phyloP scores from a whole-genome alignment of 2,888 invertebrate genomes.

The Harpagoxenus sublaevis region DNA sequence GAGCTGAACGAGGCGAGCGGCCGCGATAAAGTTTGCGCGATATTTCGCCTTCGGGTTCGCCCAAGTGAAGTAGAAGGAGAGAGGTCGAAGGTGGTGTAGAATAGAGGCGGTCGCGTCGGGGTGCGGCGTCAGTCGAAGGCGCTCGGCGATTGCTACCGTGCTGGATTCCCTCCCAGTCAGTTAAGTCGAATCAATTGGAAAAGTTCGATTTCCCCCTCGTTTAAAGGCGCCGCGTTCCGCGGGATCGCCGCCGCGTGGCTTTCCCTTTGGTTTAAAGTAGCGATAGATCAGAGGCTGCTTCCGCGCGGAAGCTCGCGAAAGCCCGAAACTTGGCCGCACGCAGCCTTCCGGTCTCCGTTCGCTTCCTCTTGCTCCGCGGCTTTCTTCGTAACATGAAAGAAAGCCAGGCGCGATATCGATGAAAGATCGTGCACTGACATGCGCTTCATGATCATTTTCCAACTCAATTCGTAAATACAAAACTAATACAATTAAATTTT shows the following conservation, averaged over 20 bases:
- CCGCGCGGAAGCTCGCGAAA: conserved; percentile 68
- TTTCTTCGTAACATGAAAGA: conserved; percentile 58
- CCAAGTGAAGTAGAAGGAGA: conserved; percentile 40
- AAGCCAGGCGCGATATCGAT: neutral
- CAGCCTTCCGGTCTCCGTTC: conserved; percentile 62
- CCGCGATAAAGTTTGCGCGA: conserved; percentile 67
- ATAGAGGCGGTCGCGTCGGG: conserved; percentile 19
- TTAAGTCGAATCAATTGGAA: conserved; percentile 83
- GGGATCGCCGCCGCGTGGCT: conserved; percentile 65
- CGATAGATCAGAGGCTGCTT: conserved; percentile 76
- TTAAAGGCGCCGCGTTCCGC: conserved; percentile 71
- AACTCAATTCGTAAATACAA: neutral
- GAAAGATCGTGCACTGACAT: neutral
- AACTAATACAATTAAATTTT: neutral
- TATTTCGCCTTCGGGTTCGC: conserved; percentile 64
- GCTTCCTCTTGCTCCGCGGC: conserved; percentile 37
- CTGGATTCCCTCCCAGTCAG: conserved; percentile 73
- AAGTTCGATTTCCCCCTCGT: conserved; percentile 79
- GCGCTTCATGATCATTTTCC: neutral
- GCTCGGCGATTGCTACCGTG: conserved; percentile 61
- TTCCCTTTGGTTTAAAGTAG: conserved; percentile 72
- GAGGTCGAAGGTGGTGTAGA: conserved; percentile 32
- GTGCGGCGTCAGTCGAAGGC: conserved; percentile 24
- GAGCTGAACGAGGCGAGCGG: conserved; percentile 25
- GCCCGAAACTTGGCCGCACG: conserved; percentile 70